Percentiles rank a stretch among this genome's conserved stretches.
Evolutionary conservation across 2,888 invertebrate genomes (phyloP).

Genomic region (Blastobasis lacticolella): DNA sequence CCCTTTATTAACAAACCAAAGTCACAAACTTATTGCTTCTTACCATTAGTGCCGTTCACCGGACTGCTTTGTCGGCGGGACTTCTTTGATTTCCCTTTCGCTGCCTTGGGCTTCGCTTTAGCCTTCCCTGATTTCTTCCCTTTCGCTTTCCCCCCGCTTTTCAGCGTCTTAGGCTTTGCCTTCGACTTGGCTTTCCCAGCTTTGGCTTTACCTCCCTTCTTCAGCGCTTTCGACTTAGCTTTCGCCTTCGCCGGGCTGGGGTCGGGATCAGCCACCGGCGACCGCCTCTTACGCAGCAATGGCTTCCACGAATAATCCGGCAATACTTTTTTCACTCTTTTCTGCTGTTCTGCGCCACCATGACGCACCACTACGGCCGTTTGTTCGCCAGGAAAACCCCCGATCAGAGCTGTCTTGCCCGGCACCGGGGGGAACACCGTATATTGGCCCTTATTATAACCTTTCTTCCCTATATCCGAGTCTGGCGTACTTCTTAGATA

Average conservation of each 20-base stretch:
- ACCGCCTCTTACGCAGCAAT: slow-evolving; percentile 24
- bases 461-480: slow-evolving; percentile 5
- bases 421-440: slow-evolving; percentile 34
- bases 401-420: slow-evolving; percentile 18
- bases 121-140: neutral
- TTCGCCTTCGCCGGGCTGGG: neutral
- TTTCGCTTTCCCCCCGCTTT: neutral
- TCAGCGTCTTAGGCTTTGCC: neutral
- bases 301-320: slow-evolving; percentile 20
- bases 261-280: slow-evolving; percentile 7
- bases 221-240: neutral
- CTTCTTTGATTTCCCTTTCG: neutral
- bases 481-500: slow-evolving; percentile 17
- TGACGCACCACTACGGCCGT: neutral
- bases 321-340: slow-evolving; percentile 39
- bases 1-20: slow-evolving; percentile 1
- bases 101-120: neutral
- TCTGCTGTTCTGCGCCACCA: slow-evolving; percentile 18
- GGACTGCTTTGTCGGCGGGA: neutral
- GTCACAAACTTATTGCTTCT: slow-evolving; percentile 4
- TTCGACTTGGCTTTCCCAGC: neutral
- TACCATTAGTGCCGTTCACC: neutral
- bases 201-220: neutral
- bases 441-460: slow-evolving; percentile 18
- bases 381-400: slow-evolving; percentile 28